phyloP scores from a whole-genome alignment of 2,797 vertebrate species.

The Hylomyscus alleni region DNA sequence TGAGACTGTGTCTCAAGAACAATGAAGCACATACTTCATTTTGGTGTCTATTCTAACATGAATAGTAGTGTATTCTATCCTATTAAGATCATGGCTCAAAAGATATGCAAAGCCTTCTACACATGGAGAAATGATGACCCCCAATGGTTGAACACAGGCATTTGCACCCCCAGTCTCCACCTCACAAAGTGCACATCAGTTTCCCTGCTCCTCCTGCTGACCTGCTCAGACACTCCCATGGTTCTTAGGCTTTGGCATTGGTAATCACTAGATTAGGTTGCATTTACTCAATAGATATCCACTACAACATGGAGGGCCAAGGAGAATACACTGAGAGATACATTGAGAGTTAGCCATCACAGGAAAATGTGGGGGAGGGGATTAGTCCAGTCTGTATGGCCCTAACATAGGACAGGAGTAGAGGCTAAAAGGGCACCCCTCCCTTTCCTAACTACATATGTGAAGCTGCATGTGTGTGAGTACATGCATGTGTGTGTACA shows the following conservation, averaged over 20 bases:
- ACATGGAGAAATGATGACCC: conserved; percentile 85
- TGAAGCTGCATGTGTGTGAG: background rate
- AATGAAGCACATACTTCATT: conserved; percentile 10
- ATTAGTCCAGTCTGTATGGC: background rate
- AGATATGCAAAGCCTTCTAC: conserved; percentile 44
- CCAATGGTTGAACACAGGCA: conserved; percentile 81
- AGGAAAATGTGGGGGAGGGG: background rate
- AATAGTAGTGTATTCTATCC: background rate
- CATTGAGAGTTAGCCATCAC: background rate
- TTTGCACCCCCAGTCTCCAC: conserved; percentile 1
- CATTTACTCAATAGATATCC: background rate
- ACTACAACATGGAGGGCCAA: background rate
- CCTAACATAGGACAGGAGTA: background rate
- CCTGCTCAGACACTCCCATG: background rate
- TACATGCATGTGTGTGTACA: background rate
- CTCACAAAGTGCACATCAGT: background rate
- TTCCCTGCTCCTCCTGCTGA: background rate
- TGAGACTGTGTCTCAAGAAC: background rate
- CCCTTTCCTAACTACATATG: conserved; percentile 25
- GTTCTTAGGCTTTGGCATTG: background rate
- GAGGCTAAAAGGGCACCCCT: conserved; percentile 45
- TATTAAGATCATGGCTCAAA: conserved; percentile 4
- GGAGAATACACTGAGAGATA: conserved; percentile 2
- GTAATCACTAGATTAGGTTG: background rate
- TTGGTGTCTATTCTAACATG: background rate